Evolutionary conservation across 1,140 invertebrate species (phyloP), one percentile per base, ranked within the genome.

Genomic region (Habropoda laboriosa): DNA sequence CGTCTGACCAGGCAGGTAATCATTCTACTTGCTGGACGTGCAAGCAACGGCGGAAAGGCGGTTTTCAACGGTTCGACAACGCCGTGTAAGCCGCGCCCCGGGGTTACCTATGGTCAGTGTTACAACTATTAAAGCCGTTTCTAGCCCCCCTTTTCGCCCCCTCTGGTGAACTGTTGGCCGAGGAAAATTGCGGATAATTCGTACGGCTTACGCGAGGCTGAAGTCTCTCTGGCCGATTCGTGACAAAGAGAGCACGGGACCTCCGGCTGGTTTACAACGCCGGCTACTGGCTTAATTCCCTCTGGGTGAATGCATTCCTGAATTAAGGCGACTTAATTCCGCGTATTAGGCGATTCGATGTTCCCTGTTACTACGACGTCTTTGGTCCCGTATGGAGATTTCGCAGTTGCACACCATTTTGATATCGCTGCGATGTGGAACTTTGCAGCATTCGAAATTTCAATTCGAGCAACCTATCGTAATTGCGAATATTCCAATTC

Each of bases 181-280:
- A 76, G 74, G n/a, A 76, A 76, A 76, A 76, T 76, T 67, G 40
- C 74, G 51, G 74, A 76, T 76, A 76, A 76, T 76, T 76, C 66
- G 75, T 70, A 35, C 66, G 40, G 66, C 64, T 78, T 78, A 71
- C 66, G 24, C 66, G 30, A 21, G 64, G 60, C 55, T n/a, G 40
- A 60, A 70, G 45, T 78, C 49, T 78, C 74, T 40, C 64, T 21
- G 8, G 53, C 40, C 66, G 42, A 71, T 68, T 68, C 64, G 63
- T 57, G 53, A 76, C 74, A 68, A 68, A 76, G 64, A 40, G 63
- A 68, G 64, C 63, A 68, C 3, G 64, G 74, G 12, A n/a, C n/a
- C n/a, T 21, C 63, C 2, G 35, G 73, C 57, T 35, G 70, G 70
- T 64, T 75, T 75, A 75, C 72, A 64, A 53, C 45, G 21, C 58